These are phyloP conservation scores for Cepaea hortensis DNA, from an alignment of 2,888 invertebrate genomes.

Conservation along the genomic window DNA sequence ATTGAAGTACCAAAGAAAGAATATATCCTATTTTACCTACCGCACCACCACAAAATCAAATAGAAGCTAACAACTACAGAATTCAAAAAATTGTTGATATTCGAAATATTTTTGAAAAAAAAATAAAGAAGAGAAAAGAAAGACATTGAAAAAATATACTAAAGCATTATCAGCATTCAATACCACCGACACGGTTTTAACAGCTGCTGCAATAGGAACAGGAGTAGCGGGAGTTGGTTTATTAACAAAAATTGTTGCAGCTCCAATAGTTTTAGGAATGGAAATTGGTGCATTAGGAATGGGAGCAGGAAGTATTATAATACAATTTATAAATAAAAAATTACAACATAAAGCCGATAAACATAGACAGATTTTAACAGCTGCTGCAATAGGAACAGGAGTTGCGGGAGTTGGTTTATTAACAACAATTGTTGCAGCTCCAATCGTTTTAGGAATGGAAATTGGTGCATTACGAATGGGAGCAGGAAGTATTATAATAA, in stretches of 20 bases:
- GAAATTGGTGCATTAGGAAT: background rate
- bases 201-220: background rate
- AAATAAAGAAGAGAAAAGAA: conserved; percentile 1
- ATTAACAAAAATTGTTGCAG: conserved; percentile 18
- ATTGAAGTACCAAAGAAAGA: background rate
- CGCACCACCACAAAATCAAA: background rate
- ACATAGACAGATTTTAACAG: conserved; percentile 24
- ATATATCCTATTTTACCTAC: background rate
- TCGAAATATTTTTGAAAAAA: conserved; percentile 21
- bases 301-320: conserved; percentile 8
- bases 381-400: no score
- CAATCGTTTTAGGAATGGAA: no score
- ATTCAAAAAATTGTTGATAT: conserved; percentile 29
- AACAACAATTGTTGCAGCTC: no score
- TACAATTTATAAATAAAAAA: conserved; percentile 22
- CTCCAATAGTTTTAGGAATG: conserved; percentile 15
- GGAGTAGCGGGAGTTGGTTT: background rate
- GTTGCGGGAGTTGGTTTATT: no score
- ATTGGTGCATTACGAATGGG: no score
- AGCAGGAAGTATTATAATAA: no score
- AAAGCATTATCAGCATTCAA: background rate
- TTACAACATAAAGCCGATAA: conserved; percentile 27
- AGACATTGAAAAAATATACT: conserved; percentile 17
- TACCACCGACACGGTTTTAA: background rate
- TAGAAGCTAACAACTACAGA: conserved; percentile 19